Base-by-base conservation (phyloP, 2,113 vertebrate genomes). In the Toxostoma redivivum region DNA sequence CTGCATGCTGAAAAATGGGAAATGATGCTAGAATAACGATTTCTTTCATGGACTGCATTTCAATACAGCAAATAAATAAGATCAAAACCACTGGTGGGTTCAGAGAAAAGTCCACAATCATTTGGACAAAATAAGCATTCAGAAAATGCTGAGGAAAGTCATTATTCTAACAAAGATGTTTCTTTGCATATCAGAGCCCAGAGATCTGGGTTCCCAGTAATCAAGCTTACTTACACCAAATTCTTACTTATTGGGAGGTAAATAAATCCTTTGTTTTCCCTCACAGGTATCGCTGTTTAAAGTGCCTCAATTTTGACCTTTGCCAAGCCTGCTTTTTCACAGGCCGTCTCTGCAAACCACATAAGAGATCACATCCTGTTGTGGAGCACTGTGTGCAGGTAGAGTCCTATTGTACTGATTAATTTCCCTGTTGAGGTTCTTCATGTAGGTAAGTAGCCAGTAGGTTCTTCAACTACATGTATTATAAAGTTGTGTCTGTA, bases 281-380 rank as follows among this genome's bases (percentile, higher is more conserved):
- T 84, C 76, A 37, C 93, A 99, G 99, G 95, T 99, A 98, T 96
- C 96, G 94, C 73, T 99, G 99, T 96, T 93, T 98, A 88, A 99
- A 98, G 94, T 99, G 99, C 93, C 94, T 98, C 56, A 98, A 98
- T 90, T 97, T 99, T 88, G 98, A 99, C 58, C 92, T 99, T 94
- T 99, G 99, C 95, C 98, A 99, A 92, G 96, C 64, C 62, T 99
- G 98, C 92, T 99, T 99, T 97, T 95, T 99, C 69, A 98, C 96
- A 3, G 95, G 97, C 42, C 93, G 72, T 87, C 92, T 98, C 65
- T 97, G 90, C 31, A 97, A 97, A 64, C 98, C 97, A 72, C 99
- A 98, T 95, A 98, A 98, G 94, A 96, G 48, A 18, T 97, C 97
- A 40, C 98, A 99, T 81, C 97, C 98, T 62, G 90, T 98, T 58